Evolutionary conservation across 2,888 invertebrate genomes (phyloP), one percentile per base, ranked within the genome.

Genomic region (Nemurella pictetii): DNA sequence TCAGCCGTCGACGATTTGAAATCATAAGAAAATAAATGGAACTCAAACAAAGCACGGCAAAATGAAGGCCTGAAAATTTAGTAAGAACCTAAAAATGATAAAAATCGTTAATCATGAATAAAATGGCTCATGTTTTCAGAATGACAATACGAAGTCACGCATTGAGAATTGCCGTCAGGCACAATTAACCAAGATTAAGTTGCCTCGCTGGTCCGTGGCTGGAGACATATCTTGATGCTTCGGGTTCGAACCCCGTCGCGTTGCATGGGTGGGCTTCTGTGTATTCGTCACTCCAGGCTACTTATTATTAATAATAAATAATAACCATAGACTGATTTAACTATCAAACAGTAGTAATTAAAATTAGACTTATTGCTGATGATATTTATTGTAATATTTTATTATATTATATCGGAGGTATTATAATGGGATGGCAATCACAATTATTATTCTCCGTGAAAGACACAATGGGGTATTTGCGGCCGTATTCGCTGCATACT

Each of bases 131-230:
- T 81, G 36, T 81, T 36, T 36, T 81, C 32, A 9, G 26, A 81
- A 81, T 30, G 35, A 35, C 80, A 35, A 26, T 81, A 32, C 26
- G 12, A 9, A 81, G 80, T 81, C 80, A 81, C 80, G 80, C 35
- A 35, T 81, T 81, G 35, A 81, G 80, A 25, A 72, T 26, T 12
- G 82, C 82, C 82, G 25, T 55, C 27, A 82, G 82, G 82, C 28
- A 26, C 72, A 82, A 82, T 82, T 82, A 28, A 72, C 27, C 26
- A 82, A 72, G 72, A 82, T 82, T 72, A 82, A 82, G 82, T 82
- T 28, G 55, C 82, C 28, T n/a, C 4, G 82, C 29, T 28, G 55
- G 26, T 3, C 36, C 28, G n/a, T n/a, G 32, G 80, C 36, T n/a
- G 32, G 80, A 30, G 36, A 72, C 55, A 72, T 25, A 82, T 36